Evolutionary conservation across 2,797 vertebrate species (phyloP).

Genomic region (Xiphorhynchus erythropygius): DNA sequence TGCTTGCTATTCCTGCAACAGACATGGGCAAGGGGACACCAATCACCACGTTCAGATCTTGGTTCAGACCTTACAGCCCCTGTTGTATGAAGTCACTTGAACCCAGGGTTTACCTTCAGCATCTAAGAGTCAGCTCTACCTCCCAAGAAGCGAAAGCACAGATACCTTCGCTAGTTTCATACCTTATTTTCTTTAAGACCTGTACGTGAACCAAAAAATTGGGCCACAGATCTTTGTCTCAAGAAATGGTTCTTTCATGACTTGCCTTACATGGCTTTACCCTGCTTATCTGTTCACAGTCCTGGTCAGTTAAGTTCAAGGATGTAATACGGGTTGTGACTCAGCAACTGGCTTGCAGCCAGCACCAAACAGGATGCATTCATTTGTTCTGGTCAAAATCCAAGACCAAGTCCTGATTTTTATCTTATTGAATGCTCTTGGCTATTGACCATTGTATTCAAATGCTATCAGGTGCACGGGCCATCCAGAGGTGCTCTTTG

Average conservation of each 20-base stretch:
- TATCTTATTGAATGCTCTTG: not conserved
- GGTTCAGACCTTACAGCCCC: not conserved
- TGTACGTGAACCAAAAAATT: not conserved
- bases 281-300: not conserved
- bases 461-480: accelerated
- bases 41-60: not conserved
- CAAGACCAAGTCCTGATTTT: not conserved
- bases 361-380: conserved; percentile 24
- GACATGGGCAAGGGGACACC: accelerated
- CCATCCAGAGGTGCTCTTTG: not conserved
- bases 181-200: not conserved
- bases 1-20: accelerated
- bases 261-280: not conserved
- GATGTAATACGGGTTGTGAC: not conserved
- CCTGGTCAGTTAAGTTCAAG: not conserved
- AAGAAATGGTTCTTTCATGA: not conserved
- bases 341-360: not conserved
- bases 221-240: not conserved
- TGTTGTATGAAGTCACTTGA: not conserved
- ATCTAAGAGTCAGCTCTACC: not conserved
- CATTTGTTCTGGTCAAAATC: not conserved
- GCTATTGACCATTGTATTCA: conserved; percentile 8
- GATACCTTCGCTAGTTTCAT: not conserved
- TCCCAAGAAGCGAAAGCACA: not conserved
- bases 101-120: not conserved